phyloP scores from a whole-genome alignment of 2,888 invertebrate genomes.

The Cynaeus angustus region DNA sequence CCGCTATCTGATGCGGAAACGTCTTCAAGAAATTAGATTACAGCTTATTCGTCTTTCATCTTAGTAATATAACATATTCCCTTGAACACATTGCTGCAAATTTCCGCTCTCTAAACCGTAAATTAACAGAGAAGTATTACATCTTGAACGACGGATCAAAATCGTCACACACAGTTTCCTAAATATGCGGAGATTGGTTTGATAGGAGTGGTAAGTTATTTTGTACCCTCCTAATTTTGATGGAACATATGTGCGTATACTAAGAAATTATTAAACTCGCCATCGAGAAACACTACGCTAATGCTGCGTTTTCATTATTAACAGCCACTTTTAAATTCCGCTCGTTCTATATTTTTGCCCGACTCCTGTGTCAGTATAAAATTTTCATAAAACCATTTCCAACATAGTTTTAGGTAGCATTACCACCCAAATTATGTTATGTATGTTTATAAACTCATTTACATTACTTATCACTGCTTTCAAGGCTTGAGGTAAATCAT shows the following conservation, averaged over 20 bases:
- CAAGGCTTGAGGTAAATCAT: conserved; percentile 3
- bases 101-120: not conserved
- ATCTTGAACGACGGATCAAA: not conserved
- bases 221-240: too few relatives aligned
- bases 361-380: conserved; percentile 2
- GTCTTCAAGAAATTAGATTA: not conserved
- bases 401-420: conserved; percentile 1
- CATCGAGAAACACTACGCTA: not conserved
- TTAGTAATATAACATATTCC: not conserved
- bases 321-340: conserved; percentile 1
- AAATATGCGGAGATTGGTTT: too few relatives aligned
- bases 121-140: not conserved
- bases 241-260: too few relatives aligned
- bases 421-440: conserved; percentile 5
- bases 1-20: not conserved
- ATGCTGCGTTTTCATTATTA: conserved; percentile 9
- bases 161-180: not conserved
- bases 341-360: not conserved
- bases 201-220: too few relatives aligned
- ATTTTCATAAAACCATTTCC: conserved; percentile 10
- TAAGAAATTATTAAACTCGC: not conserved
- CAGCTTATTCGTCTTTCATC: not conserved
- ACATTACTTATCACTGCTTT: conserved; percentile 12
- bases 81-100: not conserved
- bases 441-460: conserved; percentile 8